Evolutionary conservation across 2,113 vertebrate genomes (phyloP), one percentile per base, ranked within the genome.

Genomic region (Argyrosomus japonicus): DNA sequence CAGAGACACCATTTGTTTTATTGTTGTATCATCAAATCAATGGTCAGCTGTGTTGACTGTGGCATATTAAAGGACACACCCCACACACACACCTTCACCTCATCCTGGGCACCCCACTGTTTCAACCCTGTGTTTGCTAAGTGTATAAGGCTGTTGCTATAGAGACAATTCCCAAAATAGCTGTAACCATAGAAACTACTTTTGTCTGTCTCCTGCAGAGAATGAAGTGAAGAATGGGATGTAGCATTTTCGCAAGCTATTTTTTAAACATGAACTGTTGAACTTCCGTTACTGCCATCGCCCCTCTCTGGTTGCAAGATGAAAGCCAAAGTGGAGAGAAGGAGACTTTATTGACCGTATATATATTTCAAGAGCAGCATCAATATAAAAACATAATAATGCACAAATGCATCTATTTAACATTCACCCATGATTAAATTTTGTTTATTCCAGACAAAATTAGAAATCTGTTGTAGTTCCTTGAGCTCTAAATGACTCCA

Each of bases 171-270:
- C 81, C 57, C 80, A 75, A 84, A 86, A 90, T 82, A 82, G 77
- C 79, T 67, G 91, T 93, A 88, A 91, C 92, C 91, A 95, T 94
- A 87, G 92, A 75, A 93, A 95, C 91, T 14, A 47, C 82, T 62
- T 50, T 74, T 73, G 11, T 64, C 56, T 72, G 68, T 77, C 77
- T 89, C 76, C 69, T 32, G 48, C 32, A 86, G 67, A 77, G 40
- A 60, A 56, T 18, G 8, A 71, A 61, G 70, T 64, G 70, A 61
- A 57, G 25, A 70, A 69, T 10, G 2, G 2, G 32, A 71, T 78
- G 57, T 56, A 27, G 29, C 75, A 69, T 87, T 78, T 83, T 67
- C 17, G 3, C 70, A 64, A 40, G 43, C 65, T 68, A 23, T 75
- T 50, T 23, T 75, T 80, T 84, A 54, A 68, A 79, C 68, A 64